phyloP scores from a whole-genome alignment of 2,888 invertebrate genomes.

The Pollenia griseotomentosa region DNA sequence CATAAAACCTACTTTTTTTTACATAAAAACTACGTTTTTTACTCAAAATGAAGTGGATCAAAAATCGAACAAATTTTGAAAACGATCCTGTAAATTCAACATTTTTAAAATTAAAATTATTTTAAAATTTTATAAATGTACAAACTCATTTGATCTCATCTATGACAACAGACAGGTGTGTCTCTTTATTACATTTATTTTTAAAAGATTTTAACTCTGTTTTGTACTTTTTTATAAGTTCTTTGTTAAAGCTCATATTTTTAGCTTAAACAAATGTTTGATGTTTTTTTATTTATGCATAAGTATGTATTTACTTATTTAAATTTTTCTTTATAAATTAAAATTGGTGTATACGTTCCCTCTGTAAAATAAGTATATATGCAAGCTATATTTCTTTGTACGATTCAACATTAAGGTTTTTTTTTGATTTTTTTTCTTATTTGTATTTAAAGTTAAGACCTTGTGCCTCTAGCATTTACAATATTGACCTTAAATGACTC shows the following conservation, averaged over 20 bases:
- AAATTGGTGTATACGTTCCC: constrained; percentile 20
- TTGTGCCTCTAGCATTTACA: constrained; percentile 57
- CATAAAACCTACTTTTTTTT: background rate
- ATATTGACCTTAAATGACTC: constrained; percentile 60
- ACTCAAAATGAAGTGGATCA: too few species aligned
- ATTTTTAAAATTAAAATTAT: too few species aligned
- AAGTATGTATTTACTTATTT: constrained; percentile 5
- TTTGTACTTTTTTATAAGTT: too few species aligned
- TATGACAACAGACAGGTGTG: background rate
- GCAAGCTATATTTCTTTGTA: constrained; percentile 18
- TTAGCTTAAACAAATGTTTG: too few species aligned
- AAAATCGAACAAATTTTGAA: too few species aligned
- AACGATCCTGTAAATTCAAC: too few species aligned
- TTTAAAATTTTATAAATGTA: background rate
- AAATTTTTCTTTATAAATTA: constrained; percentile 11
- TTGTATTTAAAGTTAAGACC: constrained; percentile 53
- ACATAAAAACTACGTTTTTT: background rate
- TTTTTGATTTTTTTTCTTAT: constrained; percentile 17
- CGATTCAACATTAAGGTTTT: background rate
- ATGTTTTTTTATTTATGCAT: too few species aligned
- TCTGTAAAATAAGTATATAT: constrained; percentile 9
- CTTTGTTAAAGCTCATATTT: too few species aligned
- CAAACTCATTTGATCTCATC: background rate
- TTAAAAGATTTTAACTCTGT: too few species aligned
- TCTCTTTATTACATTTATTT: too few species aligned